Conservation (phyloP, 2,797 vertebrate species). For the Darevskia nairensis region DNA sequence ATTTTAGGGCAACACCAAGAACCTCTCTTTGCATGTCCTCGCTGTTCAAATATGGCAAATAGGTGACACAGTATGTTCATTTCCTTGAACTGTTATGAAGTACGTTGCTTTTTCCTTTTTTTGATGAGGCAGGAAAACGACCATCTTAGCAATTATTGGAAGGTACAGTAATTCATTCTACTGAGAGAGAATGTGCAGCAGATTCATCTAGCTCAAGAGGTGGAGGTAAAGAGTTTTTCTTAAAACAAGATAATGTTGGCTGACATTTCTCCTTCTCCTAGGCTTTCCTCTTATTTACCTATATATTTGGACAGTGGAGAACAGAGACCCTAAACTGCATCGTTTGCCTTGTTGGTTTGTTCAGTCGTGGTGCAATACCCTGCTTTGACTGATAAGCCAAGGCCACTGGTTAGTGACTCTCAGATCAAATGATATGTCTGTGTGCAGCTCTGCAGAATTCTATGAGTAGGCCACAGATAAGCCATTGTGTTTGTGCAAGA, state of each 20-base stretch:
- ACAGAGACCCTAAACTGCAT: conserved; percentile 18
- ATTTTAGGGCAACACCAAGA: not conserved
- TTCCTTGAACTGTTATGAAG: not conserved
- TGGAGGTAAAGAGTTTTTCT: not conserved
- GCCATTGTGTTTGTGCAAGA: conserved; percentile 6
- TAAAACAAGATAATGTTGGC: not conserved
- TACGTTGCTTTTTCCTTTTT: not conserved
- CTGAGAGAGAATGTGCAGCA: not conserved
- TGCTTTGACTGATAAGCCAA: not conserved
- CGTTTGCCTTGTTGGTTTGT: conserved; percentile 62
- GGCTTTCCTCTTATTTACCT: not conserved
- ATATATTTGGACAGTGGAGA: not conserved
- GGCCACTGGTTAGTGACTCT: conserved; percentile 53
- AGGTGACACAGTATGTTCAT: not conserved
- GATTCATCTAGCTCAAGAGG: not conserved
- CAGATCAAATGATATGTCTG: conserved; percentile 41
- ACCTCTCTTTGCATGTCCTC: not conserved
- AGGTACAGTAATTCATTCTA: not conserved
- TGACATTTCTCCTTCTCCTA: not conserved
- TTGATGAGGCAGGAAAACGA: conserved; percentile 4
- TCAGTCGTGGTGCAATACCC: conserved; percentile 55
- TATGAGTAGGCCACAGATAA: not conserved
- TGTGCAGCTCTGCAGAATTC: conserved; percentile 15
- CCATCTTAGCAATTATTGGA: rapidly evolving
- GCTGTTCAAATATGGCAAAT: not conserved